phyloP scores from a whole-genome alignment of 2,888 invertebrate species.

The Tyria jacobaeae region DNA sequence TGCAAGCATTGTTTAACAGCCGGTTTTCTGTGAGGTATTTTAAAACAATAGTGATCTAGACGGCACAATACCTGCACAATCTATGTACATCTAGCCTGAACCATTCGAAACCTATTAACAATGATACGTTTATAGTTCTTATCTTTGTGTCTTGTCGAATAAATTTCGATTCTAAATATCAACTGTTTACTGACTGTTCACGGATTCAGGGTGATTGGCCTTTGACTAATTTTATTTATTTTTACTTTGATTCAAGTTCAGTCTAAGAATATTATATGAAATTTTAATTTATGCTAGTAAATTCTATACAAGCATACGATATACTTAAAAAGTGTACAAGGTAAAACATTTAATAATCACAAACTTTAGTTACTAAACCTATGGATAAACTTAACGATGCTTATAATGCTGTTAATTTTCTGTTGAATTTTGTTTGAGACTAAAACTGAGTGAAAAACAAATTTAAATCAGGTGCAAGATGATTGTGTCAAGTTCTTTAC shows the following conservation, averaged over 20 bases:
- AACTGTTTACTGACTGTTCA: slow-evolving; percentile 60
- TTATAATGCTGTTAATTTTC: background rate
- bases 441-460: too few relatives aligned
- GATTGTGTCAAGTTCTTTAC: background rate
- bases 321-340: background rate
- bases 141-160: slow-evolving; percentile 60
- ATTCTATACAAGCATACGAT: too few relatives aligned
- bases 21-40: too few relatives aligned
- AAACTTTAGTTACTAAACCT: background rate
- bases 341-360: background rate
- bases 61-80: slow-evolving; percentile 22
- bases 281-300: too few relatives aligned
- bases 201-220: slow-evolving; percentile 52
- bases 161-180: slow-evolving; percentile 63
- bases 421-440: background rate
- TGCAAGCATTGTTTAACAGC: too few relatives aligned
- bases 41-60: slow-evolving; percentile 19
- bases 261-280: background rate
- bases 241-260: background rate
- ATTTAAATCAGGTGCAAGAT: background rate
- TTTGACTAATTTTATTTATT: slow-evolving; percentile 13
- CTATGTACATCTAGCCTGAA: slow-evolving; percentile 20
- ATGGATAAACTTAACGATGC: background rate
- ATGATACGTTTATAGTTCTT: slow-evolving; percentile 60
- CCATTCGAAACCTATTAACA: slow-evolving; percentile 56